Conservation (phyloP, 2,888 invertebrate genomes). For the Apotomis capreana region DNA sequence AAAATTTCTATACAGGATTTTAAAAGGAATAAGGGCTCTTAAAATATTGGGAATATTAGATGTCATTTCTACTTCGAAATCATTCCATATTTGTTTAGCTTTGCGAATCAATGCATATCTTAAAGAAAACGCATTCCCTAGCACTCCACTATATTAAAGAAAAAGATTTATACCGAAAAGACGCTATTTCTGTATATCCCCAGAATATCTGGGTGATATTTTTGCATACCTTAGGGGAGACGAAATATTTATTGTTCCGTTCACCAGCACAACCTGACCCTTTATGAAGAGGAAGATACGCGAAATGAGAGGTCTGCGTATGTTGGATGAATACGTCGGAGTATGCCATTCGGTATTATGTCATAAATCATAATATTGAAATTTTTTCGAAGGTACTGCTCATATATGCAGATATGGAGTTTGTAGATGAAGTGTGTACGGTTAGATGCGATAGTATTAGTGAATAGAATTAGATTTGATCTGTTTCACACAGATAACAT, state of each 20-base stretch:
- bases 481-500: no score
- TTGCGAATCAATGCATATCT: slow-evolving; percentile 44
- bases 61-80: background rate
- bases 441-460: slow-evolving; percentile 20
- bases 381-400: slow-evolving; percentile 62
- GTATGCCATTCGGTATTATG: slow-evolving; percentile 65
- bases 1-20: no score
- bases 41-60: no score
- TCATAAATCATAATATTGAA: slow-evolving; percentile 80
- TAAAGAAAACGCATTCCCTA: slow-evolving; percentile 50
- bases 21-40: no score
- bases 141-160: slow-evolving; percentile 75
- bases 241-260: slow-evolving; percentile 67
- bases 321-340: slow-evolving; percentile 48
- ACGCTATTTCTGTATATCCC: slow-evolving; percentile 66
- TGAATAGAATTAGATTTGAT: background rate
- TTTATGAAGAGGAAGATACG: slow-evolving; percentile 20
- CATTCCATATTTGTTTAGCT: background rate
- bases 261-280: slow-evolving; percentile 53
- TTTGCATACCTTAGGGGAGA: slow-evolving; percentile 77
- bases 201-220: slow-evolving; percentile 73
- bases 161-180: slow-evolving; percentile 77
- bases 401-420: slow-evolving; percentile 57
- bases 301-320: slow-evolving; percentile 41
- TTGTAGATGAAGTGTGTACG: slow-evolving; percentile 41